These are phyloP conservation scores for Staurois parvus DNA, from an alignment of 2,797 vertebrate species.

Conservation along the genomic window DNA sequence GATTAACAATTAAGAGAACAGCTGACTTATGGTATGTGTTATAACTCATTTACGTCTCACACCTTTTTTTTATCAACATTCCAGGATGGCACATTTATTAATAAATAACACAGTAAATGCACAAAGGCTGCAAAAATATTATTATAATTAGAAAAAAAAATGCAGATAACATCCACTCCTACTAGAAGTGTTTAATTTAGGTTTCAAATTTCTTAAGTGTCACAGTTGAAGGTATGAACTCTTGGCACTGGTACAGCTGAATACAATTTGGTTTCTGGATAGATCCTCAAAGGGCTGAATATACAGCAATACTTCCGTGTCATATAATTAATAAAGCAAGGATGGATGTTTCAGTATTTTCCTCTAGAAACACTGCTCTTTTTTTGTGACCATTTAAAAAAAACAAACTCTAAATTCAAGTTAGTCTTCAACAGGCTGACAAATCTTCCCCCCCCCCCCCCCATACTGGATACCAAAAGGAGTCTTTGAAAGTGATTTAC, in stretches of 20 bases:
- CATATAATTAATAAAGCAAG: background rate
- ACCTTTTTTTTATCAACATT: background rate
- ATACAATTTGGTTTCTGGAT: conserved; percentile 32
- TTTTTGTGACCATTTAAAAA: no score
- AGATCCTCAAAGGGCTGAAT: background rate
- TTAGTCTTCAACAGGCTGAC: conserved; percentile 21
- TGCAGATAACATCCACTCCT: background rate
- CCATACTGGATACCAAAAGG: conserved; percentile 9
- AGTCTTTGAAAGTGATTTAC: conserved; percentile 9
- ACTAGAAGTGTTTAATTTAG: conserved; percentile 17
- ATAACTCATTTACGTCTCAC: background rate
- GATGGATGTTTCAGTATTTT: background rate
- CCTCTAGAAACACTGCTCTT: conserved; percentile 43
- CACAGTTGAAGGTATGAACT: conserved; percentile 14
- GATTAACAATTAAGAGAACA: background rate
- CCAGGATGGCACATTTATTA: background rate
- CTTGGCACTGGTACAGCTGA: conserved; percentile 41
- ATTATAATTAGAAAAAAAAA: background rate
- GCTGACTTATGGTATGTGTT: background rate
- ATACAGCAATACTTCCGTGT: background rate
- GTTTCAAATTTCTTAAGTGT: background rate
- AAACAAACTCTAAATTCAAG: background rate
- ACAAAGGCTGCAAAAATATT: background rate
- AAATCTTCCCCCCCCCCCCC: background rate
- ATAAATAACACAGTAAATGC: background rate